Conservation (phyloP, 2,113 vertebrate species). For the Gymnocephalus cernua region DNA sequence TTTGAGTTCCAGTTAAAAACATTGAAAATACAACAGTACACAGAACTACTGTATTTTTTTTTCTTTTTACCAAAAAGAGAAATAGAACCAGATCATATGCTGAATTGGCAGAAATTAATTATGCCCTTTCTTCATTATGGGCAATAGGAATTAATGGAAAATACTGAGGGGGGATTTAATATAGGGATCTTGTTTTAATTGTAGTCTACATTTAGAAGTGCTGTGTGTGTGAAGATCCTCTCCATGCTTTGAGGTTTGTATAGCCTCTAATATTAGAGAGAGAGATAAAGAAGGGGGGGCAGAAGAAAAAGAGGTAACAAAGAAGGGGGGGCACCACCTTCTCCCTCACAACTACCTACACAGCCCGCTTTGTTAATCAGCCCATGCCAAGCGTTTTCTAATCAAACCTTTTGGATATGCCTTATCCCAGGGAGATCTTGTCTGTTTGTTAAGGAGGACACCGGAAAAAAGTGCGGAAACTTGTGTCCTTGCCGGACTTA, state of each 20-base stretch:
- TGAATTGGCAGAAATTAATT: conserved; percentile 81
- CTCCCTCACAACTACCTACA: conserved; percentile 75
- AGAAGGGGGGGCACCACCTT: conserved; percentile 68
- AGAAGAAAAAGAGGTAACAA: conserved; percentile 46
- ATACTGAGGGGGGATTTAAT: conserved; percentile 60
- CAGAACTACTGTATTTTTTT: neutral
- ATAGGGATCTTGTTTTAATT: conserved; percentile 72
- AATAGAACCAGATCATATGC: conserved; percentile 59
- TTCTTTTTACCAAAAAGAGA: conserved; percentile 46
- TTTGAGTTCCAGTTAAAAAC: neutral
- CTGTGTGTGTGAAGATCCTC: conserved; percentile 75
- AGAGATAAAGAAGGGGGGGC: conserved; percentile 35
- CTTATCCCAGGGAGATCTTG: conserved; percentile 77
- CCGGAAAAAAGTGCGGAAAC: neutral
- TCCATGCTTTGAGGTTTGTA: conserved; percentile 75
- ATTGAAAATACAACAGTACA: neutral
- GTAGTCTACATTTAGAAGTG: conserved; percentile 81
- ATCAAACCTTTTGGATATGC: conserved; percentile 88
- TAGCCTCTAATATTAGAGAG: conserved; percentile 62
- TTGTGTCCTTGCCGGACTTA: neutral
- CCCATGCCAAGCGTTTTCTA: conserved; percentile 89
- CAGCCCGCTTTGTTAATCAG: conserved; percentile 90
- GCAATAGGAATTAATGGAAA: conserved; percentile 67
- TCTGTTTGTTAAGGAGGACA: conserved; percentile 74
- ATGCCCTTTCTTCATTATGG: conserved; percentile 81